Evolutionary conservation across 37 sponge, comb jelly and placozoan species (phyloP).

Genomic region (Petrosia ficiformis): DNA sequence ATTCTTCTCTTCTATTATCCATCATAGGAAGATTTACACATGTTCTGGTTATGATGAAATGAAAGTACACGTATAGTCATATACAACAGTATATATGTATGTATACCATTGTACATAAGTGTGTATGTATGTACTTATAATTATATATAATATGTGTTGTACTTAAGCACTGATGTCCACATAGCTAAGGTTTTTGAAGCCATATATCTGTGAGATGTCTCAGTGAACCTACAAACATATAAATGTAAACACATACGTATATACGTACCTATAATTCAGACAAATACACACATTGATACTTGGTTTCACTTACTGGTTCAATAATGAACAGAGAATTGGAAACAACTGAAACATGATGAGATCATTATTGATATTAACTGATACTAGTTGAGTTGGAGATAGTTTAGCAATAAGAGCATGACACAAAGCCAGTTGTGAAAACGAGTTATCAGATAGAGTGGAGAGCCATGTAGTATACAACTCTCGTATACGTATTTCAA

Average conservation of each 20-base stretch:
- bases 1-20: no score
- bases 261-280: no score
- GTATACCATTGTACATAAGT: no score
- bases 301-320: neutral
- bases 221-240: slow-evolving; percentile 44
- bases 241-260: no score
- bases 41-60: neutral
- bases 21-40: neutral
- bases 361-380: neutral
- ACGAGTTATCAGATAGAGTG: slow-evolving; percentile 19
- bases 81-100: no score
- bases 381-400: neutral
- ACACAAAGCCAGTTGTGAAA: slow-evolving; percentile 26
- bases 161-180: slow-evolving; percentile 55
- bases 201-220: slow-evolving; percentile 32
- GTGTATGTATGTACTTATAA: neutral
- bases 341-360: slow-evolving; percentile 27
- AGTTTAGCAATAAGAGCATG: slow-evolving; percentile 58
- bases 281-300: neutral
- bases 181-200: slow-evolving; percentile 34
- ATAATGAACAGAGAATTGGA: neutral
- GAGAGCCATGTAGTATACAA: neutral
- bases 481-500: neutral
- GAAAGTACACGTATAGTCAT: neutral
- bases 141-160: neutral